Base-by-base conservation (phyloP, 2,888 invertebrate genomes). In the Horisme vitalbata region DNA sequence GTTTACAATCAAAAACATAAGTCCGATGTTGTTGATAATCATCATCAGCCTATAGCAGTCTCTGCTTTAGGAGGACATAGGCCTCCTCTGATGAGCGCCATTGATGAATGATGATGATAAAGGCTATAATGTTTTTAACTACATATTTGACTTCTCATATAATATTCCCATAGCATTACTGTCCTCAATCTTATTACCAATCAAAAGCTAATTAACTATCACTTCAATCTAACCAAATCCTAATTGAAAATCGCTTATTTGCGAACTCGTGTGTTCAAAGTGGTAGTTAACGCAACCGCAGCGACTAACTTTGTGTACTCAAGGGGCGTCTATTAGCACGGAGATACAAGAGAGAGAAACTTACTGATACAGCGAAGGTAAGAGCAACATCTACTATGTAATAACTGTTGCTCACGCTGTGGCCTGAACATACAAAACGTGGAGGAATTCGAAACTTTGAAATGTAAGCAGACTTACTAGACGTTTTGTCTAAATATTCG, bases 301-400 rank as follows among this genome's bases (percentile, higher is more conserved):
- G 18, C 26, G 10, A 37, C 28, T 30, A 48, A 43, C 23, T 47
- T 47, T 37, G 24, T 28, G 37, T 37, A 23, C 37, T 30, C 33
- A 43, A 11, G 37, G 20, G n/a, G 32, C 12, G 27, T 50, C 51
- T 44, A 59, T 27, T 45, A 57, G 50, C 36, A 24, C 23, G 11
- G 39, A 47, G 33, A 44, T 44, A n/a, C n/a, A n/a, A n/a, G n/a
- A n/a, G n/a, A n/a, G 38, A 21, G 33, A 45, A 52, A 48, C 39
- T 45, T 52, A 23, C 31, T 31, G 45, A 31, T 33, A 24, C 34
- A 46, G 26, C 32, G 38, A 51, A 20, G 9, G 31, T 27, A 36
- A 13, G 11, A 26, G 35, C 31, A 32, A 27, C 32, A 27, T 13
- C 18, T 24, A 13, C 31, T 26, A n/a, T 4, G 11, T 9, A 26